Evolutionary conservation across 2,888 invertebrate genomes (phyloP).

Genomic region (Craniophora ligustri): DNA sequence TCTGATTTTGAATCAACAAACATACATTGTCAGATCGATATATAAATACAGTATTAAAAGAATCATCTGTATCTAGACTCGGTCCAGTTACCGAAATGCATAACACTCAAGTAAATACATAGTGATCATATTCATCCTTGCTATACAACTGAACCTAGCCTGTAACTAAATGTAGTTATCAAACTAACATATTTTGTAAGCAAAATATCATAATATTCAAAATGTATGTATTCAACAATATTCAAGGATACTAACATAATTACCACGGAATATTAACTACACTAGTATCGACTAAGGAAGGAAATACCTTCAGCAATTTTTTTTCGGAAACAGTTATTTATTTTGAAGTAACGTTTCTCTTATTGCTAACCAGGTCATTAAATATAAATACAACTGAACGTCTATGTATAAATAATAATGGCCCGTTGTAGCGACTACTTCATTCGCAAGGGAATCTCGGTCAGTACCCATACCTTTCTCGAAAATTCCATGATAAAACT

Average conservation of each 20-base stretch:
- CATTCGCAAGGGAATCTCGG: neutral
- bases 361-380: neutral
- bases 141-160: too few species aligned
- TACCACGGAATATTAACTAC: neutral
- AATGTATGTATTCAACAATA: neutral
- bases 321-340: conserved; percentile 1
- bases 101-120: too few species aligned
- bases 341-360: neutral
- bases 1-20: too few species aligned
- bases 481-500: neutral
- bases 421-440: too few species aligned
- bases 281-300: neutral
- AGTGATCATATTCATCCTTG: too few species aligned
- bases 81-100: too few species aligned
- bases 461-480: neutral
- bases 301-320: conserved; percentile 1
- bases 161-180: too few species aligned
- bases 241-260: neutral
- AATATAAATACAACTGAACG: neutral
- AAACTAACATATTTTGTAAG: too few species aligned
- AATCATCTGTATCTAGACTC: too few species aligned
- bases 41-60: too few species aligned
- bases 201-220: neutral
- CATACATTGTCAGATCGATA: too few species aligned
- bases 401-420: too few species aligned